A percentile compares a stretch with the other conserved stretches of the same genome.
These are phyloP conservation scores for Arrhopalites spinosus DNA, from an alignment of 2,888 invertebrate genomes.

Conservation along the genomic window DNA sequence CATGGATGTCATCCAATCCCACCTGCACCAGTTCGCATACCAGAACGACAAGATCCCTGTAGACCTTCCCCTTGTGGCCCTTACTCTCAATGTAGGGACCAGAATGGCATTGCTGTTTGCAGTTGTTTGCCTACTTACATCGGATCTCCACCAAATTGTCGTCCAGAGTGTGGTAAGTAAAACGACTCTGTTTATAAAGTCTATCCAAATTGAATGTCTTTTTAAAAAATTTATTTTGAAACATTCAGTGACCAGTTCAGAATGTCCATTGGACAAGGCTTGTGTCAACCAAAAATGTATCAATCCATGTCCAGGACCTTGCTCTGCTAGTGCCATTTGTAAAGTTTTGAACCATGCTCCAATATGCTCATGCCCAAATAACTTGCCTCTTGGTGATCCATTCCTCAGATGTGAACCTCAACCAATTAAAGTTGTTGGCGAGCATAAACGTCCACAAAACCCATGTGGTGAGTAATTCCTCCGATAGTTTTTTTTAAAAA, in stretches of 20 bases:
- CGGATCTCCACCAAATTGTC: constrained; percentile 62
- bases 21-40: constrained; percentile 58
- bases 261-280: constrained; percentile 68
- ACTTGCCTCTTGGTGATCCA: constrained; percentile 59
- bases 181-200: too few species aligned
- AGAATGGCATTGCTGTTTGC: constrained; percentile 47
- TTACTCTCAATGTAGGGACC: constrained; percentile 43
- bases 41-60: constrained; percentile 57
- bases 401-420: constrained; percentile 65
- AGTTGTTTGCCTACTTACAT: constrained; percentile 58
- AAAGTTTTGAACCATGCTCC: constrained; percentile 72
- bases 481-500: too few species aligned
- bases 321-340: constrained; percentile 69
- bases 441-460: constrained; percentile 57
- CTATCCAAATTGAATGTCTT: constrained; percentile 47
- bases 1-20: constrained; percentile 71
- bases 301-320: constrained; percentile 64
- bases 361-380: constrained; percentile 68
- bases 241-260: constrained; percentile 78
- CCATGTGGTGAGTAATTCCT: constrained; percentile 49
- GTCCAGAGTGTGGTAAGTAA: constrained; percentile 66
- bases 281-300: constrained; percentile 77
- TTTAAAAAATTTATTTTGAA: constrained; percentile 58
- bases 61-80: constrained; percentile 55
- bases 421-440: background rate